Conservation (phyloP, 2,797 vertebrate species). For the Lycodopsis pacificus region DNA sequence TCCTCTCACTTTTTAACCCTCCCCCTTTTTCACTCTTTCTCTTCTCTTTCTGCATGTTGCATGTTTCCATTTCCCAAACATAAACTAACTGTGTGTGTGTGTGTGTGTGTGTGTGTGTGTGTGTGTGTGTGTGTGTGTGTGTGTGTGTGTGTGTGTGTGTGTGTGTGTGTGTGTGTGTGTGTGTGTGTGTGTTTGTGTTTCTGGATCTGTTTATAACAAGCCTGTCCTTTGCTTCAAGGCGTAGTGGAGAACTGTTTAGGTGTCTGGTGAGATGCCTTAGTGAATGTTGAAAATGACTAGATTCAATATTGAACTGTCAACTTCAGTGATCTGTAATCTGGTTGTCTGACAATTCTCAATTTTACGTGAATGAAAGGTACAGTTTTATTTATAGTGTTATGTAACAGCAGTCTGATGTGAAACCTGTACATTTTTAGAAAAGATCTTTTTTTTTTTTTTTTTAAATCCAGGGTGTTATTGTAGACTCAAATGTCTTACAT, state of each 20-base stretch:
- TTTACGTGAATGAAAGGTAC: conserved; percentile 33
- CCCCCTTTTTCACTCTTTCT: conserved; percentile 10
- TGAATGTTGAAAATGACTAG: conserved; percentile 46
- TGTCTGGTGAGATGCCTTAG: conserved; percentile 17
- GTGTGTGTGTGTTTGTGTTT: conserved; percentile 17
- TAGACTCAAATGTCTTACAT: conserved; percentile 47
- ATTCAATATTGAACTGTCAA: conserved; percentile 11
- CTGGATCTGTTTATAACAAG: conserved; percentile 39
- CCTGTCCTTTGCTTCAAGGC: conserved; percentile 33
- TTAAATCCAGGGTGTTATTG: conserved; percentile 20
- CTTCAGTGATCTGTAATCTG: conserved; percentile 31
- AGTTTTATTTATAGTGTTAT: conserved; percentile 40
- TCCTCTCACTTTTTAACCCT: conserved; percentile 25
- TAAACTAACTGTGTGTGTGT: conserved; percentile 37
- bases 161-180: conserved; percentile 7
- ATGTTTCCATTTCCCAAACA: conserved; percentile 44
- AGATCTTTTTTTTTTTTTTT: conserved; percentile 17
- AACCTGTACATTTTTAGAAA: conserved; percentile 36
- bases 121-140: conserved; percentile 8
- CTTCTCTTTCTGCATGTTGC: conserved; percentile 44
- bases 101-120: conserved; percentile 10
- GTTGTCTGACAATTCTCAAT: conserved; percentile 30
- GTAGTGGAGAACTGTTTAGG: conserved; percentile 13
- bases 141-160: conserved; percentile 10
- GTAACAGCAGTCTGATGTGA: conserved; percentile 38